These are phyloP conservation scores for Coracopsis vasa DNA, from an alignment of 2,113 vertebrate genomes.

Conservation along the genomic window DNA sequence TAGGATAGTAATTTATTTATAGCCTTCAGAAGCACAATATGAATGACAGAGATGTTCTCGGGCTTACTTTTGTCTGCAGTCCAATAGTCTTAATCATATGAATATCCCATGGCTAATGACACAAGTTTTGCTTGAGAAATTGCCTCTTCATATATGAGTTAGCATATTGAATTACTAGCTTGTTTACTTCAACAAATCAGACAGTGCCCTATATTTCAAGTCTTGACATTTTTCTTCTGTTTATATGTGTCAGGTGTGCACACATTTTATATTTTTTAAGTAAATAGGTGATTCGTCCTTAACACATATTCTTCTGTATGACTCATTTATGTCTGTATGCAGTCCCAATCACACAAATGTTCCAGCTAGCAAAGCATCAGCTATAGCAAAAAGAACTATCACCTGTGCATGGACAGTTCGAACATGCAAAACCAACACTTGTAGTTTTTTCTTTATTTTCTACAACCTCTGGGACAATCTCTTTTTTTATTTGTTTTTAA, in stretches of 20 bases:
- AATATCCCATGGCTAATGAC: background rate
- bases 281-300: constrained; percentile 32
- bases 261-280: constrained; percentile 5
- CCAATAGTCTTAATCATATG: background rate
- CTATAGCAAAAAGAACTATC: background rate
- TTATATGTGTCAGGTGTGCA: background rate
- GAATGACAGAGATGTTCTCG: background rate
- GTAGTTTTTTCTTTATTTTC: background rate
- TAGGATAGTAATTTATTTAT: background rate
- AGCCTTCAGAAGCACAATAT: background rate
- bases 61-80: background rate
- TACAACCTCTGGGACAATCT: background rate
- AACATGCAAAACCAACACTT: background rate
- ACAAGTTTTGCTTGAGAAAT: background rate
- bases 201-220: background rate
- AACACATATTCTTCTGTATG: constrained; percentile 1
- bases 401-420: background rate
- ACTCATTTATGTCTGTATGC: constrained; percentile 36
- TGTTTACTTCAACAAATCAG: background rate
- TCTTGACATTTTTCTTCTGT: background rate
- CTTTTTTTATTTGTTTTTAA: background rate
- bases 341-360: constrained; percentile 6
- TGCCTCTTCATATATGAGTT: background rate
- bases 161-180: background rate
- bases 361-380: background rate